These are phyloP conservation scores for Motacilla alba DNA, from an alignment of 2,113 vertebrate species.

Conservation along the genomic window DNA sequence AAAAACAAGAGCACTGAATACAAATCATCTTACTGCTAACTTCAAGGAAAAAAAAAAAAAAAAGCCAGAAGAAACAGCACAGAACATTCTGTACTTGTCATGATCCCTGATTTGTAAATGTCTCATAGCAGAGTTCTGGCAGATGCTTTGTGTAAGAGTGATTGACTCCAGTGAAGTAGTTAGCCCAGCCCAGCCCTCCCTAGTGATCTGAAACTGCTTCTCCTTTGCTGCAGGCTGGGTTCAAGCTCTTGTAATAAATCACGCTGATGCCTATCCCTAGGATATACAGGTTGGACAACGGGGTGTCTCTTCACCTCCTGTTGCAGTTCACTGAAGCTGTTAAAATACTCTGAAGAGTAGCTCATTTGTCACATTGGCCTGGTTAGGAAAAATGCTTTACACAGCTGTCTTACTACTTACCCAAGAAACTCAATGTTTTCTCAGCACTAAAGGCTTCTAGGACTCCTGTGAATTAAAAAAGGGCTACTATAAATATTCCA, in stretches of 20 bases:
- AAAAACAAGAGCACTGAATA: conserved; percentile 2
- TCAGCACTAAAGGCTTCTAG: not conserved
- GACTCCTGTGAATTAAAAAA: not conserved
- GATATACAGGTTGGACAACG: not conserved
- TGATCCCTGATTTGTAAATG: not conserved
- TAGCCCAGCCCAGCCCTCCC: not conserved
- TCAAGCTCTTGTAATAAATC: conserved; percentile 14
- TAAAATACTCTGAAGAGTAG: not conserved
- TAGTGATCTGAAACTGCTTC: not conserved
- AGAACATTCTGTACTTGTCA: conserved; percentile 34
- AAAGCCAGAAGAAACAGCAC: not conserved
- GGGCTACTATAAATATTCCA: not conserved
- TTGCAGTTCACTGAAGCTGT: not conserved
- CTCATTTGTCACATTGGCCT: conserved; percentile 10
- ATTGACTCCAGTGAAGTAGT: conserved; percentile 1
- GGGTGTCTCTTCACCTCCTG: conserved; percentile 1
- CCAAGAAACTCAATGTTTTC: not conserved
- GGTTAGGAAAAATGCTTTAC: not conserved
- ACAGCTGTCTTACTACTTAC: not conserved
- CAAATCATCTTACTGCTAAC: conserved; percentile 1
- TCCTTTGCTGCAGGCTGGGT: conserved; percentile 19
- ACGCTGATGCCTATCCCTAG: not conserved
- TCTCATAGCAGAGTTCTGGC: not conserved
- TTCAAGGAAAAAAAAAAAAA: not conserved
- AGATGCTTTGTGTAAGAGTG: conserved; percentile 49